Evolutionary conservation across 2,888 invertebrate species (phyloP).

Genomic region (Matsumyia berberina): DNA sequence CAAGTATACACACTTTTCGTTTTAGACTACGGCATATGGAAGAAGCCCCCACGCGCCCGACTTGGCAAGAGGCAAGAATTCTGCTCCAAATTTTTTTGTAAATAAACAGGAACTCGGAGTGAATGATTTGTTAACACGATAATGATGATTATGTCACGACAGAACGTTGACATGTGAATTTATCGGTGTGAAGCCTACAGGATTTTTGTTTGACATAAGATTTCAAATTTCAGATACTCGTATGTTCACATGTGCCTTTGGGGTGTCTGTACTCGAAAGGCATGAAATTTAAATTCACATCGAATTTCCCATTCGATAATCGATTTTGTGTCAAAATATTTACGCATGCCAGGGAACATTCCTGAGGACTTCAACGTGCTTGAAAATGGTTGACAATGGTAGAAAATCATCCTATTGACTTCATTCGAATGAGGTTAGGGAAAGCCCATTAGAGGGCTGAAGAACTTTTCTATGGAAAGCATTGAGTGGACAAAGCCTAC

Average conservation of each 20-base stretch:
- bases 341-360: neutral
- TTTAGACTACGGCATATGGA: neutral
- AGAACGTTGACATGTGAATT: constrained; percentile 20
- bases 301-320: neutral
- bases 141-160: constrained; percentile 26
- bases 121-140: constrained; percentile 22
- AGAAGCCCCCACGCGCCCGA: neutral
- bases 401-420: too few species aligned
- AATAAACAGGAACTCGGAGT: constrained; percentile 29
- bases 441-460: too few species aligned
- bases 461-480: too few species aligned
- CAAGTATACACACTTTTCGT: neutral
- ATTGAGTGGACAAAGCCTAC: too few species aligned
- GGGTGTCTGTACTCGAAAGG: neutral
- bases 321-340: neutral
- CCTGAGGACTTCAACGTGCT: too few species aligned
- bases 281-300: neutral
- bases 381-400: too few species aligned
- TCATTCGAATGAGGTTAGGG: too few species aligned
- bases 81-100: neutral
- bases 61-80: neutral
- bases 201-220: constrained; percentile 8
- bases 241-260: neutral
- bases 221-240: neutral
- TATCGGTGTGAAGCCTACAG: neutral